Percentiles rank a stretch among this genome's conserved stretches.
phyloP scores from a whole-genome alignment of 2,888 invertebrate species.

The Acleris sparsana region DNA sequence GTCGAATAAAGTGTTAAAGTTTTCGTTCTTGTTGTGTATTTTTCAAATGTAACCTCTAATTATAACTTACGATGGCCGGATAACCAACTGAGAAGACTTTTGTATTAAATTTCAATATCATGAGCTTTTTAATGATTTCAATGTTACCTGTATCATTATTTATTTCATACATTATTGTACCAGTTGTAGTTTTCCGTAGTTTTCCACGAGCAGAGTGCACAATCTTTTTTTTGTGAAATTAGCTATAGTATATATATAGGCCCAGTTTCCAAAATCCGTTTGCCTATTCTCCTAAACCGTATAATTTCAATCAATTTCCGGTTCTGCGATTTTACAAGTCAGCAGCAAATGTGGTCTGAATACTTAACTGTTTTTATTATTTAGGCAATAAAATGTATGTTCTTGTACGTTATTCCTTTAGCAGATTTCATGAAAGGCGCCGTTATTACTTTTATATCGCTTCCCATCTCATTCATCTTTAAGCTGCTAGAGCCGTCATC shows the following conservation, averaged over 20 bases:
- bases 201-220: slow-evolving; percentile 10
- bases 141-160: too few species aligned
- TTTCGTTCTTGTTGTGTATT: too few species aligned
- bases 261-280: slow-evolving; percentile 29
- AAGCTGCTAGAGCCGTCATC: slow-evolving; percentile 21
- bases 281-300: slow-evolving; percentile 2
- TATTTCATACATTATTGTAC: too few species aligned
- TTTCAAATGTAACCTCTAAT: too few species aligned
- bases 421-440: slow-evolving; percentile 8
- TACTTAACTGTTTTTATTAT: background rate
- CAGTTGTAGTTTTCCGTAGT: slow-evolving; percentile 8
- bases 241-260: too few species aligned
- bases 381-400: background rate
- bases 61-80: too few species aligned
- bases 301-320: too few species aligned
- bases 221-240: slow-evolving; percentile 16
- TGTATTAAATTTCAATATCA: too few species aligned
- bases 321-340: slow-evolving; percentile 8
- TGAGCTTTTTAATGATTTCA: too few species aligned
- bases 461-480: slow-evolving; percentile 24
- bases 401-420: background rate
- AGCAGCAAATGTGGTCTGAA: background rate
- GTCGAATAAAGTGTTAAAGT: too few species aligned
- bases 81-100: too few species aligned
- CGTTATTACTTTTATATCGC: slow-evolving; percentile 28